Base-by-base conservation (phyloP, 2,113 vertebrate species). In the Notothenia coriiceps region DNA sequence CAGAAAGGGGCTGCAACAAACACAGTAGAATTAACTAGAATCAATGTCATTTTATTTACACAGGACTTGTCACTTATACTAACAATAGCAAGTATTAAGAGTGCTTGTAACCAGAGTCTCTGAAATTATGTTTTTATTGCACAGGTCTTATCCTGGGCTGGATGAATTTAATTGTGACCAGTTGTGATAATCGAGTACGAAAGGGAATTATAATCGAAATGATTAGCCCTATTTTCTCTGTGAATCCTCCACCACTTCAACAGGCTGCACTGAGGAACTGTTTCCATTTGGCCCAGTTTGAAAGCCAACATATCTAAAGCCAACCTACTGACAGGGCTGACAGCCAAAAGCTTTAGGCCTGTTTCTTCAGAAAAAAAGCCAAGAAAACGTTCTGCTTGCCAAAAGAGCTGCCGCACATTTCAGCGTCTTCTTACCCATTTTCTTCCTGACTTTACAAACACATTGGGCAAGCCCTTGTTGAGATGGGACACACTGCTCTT, bases 1-100 rank as follows among this genome's bases (percentile, higher is more conserved):
- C 44, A 88, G 84, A 62, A 84, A 76, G 3, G 82, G 93, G n/a
- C 95, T 96, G 72, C 2, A 64, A 79, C 17, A n/a, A 62, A 64
- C 17, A 83, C 6, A 79, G 5, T 3, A 33, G 50, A 10, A 74
- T 2, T 2, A 14, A 63, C 80, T 56, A 75, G 9, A 33, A 29
- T 17, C 12, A 35, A 46, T 3, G 50, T 2, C 6, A 77, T 3
- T 5, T 65, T 5, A 46, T 43, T 10, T 50, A 43, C 0, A 54
- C 3, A 49, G 50, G 10, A 54, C 12, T 10, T 15, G 50, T 51
- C 0, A 8, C 22, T 52, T 61, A 1, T 20, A 1, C 52, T 40
- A 68, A 10, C 59, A 25, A 44, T 8, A 35, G 14, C 57, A 9
- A 35, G 20, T 11, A 22, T 46, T 52, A 51, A 72, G 5, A 55